These are phyloP conservation scores for Scalopus aquaticus DNA, from an alignment of 2,113 vertebrate species.

Conservation along the genomic window DNA sequence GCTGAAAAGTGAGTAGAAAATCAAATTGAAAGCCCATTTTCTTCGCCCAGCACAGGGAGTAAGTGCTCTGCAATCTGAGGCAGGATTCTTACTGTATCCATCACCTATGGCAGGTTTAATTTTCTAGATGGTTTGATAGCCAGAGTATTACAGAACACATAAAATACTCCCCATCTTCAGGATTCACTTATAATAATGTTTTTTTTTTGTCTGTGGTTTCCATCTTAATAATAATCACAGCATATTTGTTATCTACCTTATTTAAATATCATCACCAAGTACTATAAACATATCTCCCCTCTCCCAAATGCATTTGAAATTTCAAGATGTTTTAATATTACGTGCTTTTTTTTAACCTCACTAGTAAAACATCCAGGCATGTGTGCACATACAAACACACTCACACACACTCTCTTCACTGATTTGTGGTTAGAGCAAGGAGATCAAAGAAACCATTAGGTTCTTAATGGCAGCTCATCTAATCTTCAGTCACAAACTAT, in stretches of 20 bases:
- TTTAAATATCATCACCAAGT: constrained; percentile 38
- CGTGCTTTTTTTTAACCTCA: neutral
- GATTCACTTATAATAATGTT: neutral
- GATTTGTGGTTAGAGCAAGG: neutral
- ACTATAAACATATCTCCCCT: neutral
- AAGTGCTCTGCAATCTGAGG: neutral
- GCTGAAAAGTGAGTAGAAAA: neutral
- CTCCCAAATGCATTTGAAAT: constrained; percentile 10
- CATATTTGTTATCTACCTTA: neutral
- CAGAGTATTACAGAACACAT: neutral
- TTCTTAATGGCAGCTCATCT: neutral
- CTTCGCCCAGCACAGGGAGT: neutral
- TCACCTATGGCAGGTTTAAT: constrained; percentile 7
- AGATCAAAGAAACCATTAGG: neutral
- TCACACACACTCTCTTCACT: neutral
- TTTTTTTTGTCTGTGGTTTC: neutral
- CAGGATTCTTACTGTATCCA: neutral
- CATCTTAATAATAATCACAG: neutral
- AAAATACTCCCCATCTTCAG: neutral
- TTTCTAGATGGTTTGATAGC: constrained; percentile 10
- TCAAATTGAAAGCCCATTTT: neutral
- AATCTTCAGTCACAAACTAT: neutral
- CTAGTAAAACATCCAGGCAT: neutral
- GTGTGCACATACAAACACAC: neutral
- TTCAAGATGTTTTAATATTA: neutral